Percentiles rank a stretch among this genome's conserved stretches.
These are phyloP conservation scores for Cerastis rubricosa DNA, from an alignment of 2,888 invertebrate genomes.

Conservation along the genomic window DNA sequence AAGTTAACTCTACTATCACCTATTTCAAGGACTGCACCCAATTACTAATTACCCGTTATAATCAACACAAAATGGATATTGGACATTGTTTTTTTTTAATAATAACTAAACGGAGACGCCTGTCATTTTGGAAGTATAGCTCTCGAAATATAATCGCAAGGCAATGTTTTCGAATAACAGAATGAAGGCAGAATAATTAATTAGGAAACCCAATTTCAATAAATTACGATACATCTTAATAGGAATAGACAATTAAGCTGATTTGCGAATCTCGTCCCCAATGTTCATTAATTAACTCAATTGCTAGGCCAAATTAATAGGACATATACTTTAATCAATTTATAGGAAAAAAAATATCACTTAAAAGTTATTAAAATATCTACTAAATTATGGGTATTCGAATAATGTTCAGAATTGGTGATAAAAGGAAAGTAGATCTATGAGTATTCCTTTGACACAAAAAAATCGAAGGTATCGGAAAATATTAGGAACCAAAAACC, in stretches of 20 bases:
- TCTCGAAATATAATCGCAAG: background rate
- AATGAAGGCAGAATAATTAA: conserved; percentile 17
- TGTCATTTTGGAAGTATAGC: background rate
- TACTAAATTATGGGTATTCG: background rate
- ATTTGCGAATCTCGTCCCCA: conserved; percentile 12
- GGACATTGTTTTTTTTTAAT: no score
- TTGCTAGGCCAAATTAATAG: conserved; percentile 8
- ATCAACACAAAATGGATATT: no score
- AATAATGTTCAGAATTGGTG: background rate
- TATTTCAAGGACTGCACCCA: no score
- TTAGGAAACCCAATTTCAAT: conserved; percentile 21
- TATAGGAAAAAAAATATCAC: background rate
- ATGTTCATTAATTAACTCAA: conserved; percentile 36
- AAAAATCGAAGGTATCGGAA: background rate
- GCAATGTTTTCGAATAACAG: background rate
- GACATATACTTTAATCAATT: background rate
- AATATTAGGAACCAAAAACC: background rate
- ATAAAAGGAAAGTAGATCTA: background rate
- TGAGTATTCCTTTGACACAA: background rate
- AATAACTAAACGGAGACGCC: background rate
- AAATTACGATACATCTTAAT: conserved; percentile 36
- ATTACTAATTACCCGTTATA: no score
- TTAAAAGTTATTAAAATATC: background rate
- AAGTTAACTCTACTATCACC: no score
- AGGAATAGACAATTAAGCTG: conserved; percentile 13